Conservation (phyloP, 2,888 invertebrate genomes). For the Zygaena filipendulae region DNA sequence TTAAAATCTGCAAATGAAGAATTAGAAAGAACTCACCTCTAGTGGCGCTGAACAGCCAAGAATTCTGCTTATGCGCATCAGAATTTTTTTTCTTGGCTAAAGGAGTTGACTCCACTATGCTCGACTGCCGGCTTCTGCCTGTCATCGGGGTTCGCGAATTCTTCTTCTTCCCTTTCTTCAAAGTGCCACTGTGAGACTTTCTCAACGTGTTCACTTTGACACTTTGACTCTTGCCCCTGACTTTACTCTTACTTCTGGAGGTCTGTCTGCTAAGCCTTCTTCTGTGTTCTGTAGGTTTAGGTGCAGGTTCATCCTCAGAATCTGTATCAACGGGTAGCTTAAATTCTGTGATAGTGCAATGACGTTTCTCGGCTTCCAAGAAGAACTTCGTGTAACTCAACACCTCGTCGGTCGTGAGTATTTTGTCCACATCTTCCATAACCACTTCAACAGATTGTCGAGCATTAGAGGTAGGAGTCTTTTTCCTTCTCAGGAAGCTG, state of each 20-base stretch:
- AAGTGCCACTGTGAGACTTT: constrained; percentile 56
- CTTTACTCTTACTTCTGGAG: constrained; percentile 59
- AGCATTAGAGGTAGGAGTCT: constrained; percentile 39
- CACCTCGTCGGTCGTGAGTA: constrained; percentile 39
- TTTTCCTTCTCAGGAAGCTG: constrained; percentile 51
- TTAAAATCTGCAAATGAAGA: background rate
- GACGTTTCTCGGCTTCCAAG: constrained; percentile 49
- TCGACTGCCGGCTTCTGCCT: constrained; percentile 49
- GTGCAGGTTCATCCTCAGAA: constrained; percentile 45
- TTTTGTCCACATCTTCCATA: constrained; percentile 37
- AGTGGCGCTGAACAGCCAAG: constrained; percentile 52
- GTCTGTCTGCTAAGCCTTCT: constrained; percentile 54
- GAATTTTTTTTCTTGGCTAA: constrained; percentile 43
- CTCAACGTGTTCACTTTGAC: constrained; percentile 53
- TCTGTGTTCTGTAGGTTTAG: constrained; percentile 42
- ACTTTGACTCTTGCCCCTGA: constrained; percentile 52
- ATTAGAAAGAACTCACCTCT: constrained; percentile 34
- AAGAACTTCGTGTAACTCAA: constrained; percentile 46
- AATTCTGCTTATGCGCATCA: constrained; percentile 42
- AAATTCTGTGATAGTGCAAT: constrained; percentile 31
- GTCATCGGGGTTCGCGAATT: constrained; percentile 35
- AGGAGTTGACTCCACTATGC: constrained; percentile 48
- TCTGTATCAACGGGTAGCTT: constrained; percentile 41
- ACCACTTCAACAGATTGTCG: constrained; percentile 53
- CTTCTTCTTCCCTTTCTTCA: constrained; percentile 57